Evolutionary conservation across 2,888 invertebrate genomes (phyloP).

Genomic region (Biston stratarius): DNA sequence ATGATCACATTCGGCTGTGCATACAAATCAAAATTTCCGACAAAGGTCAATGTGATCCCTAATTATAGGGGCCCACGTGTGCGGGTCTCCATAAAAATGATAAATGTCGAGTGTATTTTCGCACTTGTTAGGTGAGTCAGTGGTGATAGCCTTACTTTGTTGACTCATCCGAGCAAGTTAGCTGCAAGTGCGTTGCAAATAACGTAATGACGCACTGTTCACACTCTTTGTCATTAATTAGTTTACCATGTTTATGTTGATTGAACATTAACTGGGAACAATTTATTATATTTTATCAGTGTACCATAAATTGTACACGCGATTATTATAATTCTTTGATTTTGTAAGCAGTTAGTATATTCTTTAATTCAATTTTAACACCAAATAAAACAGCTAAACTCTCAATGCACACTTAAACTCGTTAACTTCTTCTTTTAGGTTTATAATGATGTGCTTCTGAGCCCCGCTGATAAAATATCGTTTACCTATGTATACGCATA

Average conservation of each 20-base stretch:
- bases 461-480: background rate
- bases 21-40: slow-evolving; percentile 41
- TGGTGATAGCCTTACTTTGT: slow-evolving; percentile 63
- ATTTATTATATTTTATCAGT: slow-evolving; percentile 32
- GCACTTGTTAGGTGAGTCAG: slow-evolving; percentile 65
- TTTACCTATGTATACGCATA: background rate
- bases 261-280: slow-evolving; percentile 37
- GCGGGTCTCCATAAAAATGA: slow-evolving; percentile 44
- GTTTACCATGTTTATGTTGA: slow-evolving; percentile 36
- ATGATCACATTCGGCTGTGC: slow-evolving; percentile 39
- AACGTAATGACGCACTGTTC: slow-evolving; percentile 71
- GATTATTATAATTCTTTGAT: background rate
- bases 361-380: background rate
- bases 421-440: background rate
- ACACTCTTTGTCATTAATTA: slow-evolving; percentile 41
- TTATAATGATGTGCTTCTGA: background rate
- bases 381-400: no score
- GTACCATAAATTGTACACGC: slow-evolving; percentile 2
- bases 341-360: background rate
- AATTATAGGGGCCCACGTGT: slow-evolving; percentile 48
- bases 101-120: slow-evolving; percentile 27
- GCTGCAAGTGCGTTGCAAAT: slow-evolving; percentile 61
- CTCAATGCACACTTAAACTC: no score
- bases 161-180: slow-evolving; percentile 72
- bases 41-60: slow-evolving; percentile 51